Percentiles rank a stretch among this genome's conserved stretches.
phyloP scores from a whole-genome alignment of 37 sponge, comb jelly and placozoan genomes.

The Chondrilla cf. caribensis region DNA sequence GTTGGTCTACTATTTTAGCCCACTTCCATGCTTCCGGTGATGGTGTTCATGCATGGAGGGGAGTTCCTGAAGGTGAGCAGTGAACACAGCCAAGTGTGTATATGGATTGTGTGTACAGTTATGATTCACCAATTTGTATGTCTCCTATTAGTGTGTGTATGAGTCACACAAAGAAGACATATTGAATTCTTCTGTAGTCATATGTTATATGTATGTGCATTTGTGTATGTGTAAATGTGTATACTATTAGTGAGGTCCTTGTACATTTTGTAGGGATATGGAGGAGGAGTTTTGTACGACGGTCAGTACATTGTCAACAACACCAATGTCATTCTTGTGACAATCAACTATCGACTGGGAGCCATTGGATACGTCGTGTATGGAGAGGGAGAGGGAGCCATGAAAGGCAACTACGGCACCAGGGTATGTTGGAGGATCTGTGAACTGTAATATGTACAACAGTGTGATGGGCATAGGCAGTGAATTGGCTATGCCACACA shows the following conservation, averaged over 20 bases:
- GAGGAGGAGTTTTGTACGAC: slow-evolving; percentile 61
- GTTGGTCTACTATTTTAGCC: slow-evolving; percentile 25
- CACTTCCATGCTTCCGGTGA: slow-evolving; percentile 60
- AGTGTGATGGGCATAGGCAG: too few relatives aligned
- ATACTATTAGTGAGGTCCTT: too few relatives aligned
- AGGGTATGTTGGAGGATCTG: slow-evolving; percentile 31
- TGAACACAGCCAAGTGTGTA: too few relatives aligned
- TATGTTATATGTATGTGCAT: too few relatives aligned
- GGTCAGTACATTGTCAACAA: slow-evolving; percentile 73
- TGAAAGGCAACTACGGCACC: slow-evolving; percentile 67
- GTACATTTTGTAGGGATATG: slow-evolving; percentile 46
- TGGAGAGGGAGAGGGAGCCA: slow-evolving; percentile 29
- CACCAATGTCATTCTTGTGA: slow-evolving; percentile 61
- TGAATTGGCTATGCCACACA: too few relatives aligned
- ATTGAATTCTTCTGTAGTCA: too few relatives aligned
- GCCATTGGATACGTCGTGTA: slow-evolving; percentile 74
- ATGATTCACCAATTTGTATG: too few relatives aligned
- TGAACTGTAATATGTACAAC: too few relatives aligned
- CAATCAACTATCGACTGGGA: slow-evolving; percentile 83
- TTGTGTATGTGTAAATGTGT: too few relatives aligned
- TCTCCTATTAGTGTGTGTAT: too few relatives aligned
- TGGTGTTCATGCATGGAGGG: slow-evolving; percentile 80
- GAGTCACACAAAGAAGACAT: too few relatives aligned
- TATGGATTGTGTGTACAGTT: too few relatives aligned
- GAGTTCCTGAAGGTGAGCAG: slow-evolving; percentile 54